Conservation (phyloP, 2,888 invertebrate genomes). For the Poecilobothrus nobilitatus region DNA sequence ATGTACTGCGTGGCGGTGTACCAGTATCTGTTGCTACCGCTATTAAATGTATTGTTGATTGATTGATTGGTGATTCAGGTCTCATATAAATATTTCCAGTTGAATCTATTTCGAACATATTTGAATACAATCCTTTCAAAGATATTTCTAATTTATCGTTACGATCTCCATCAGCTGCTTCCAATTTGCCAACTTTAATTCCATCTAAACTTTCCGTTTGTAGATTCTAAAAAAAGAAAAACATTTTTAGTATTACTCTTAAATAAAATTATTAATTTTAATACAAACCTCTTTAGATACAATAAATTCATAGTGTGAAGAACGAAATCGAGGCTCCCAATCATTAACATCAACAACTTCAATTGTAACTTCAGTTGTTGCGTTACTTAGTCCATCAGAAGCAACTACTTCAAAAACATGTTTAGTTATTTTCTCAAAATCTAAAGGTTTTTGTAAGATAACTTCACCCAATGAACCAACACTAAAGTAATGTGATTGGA, state of each 20-base stretch:
- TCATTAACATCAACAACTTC: slow-evolving; percentile 82
- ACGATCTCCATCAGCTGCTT: slow-evolving; percentile 80
- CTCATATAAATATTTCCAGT: slow-evolving; percentile 54
- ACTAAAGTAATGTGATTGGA: slow-evolving; percentile 64
- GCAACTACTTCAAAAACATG: slow-evolving; percentile 75
- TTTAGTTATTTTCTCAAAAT: slow-evolving; percentile 64
- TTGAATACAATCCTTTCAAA: slow-evolving; percentile 61
- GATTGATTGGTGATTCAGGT: slow-evolving; percentile 43
- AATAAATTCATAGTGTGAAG: slow-evolving; percentile 76
- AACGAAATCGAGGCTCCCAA: slow-evolving; percentile 85
- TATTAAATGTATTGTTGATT: slow-evolving; percentile 62
- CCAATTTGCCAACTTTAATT: slow-evolving; percentile 56
- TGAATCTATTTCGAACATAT: slow-evolving; percentile 39
- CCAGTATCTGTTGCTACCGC: slow-evolving; percentile 81
- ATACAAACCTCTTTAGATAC: slow-evolving; percentile 37
- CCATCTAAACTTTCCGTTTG: slow-evolving; percentile 37
- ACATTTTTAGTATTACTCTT: neutral
- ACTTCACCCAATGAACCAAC: slow-evolving; percentile 74
- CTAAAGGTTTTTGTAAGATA: slow-evolving; percentile 61
- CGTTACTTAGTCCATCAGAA: slow-evolving; percentile 65
- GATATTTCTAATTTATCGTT: slow-evolving; percentile 66
- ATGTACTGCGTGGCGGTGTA: slow-evolving; percentile 66
- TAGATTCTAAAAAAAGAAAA: slow-evolving; percentile 26
- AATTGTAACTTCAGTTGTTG: slow-evolving; percentile 71
- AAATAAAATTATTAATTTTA: slow-evolving; percentile 23